Evolutionary conservation across 2,797 vertebrate genomes (phyloP).

Genomic region (Acanthis flammea): DNA sequence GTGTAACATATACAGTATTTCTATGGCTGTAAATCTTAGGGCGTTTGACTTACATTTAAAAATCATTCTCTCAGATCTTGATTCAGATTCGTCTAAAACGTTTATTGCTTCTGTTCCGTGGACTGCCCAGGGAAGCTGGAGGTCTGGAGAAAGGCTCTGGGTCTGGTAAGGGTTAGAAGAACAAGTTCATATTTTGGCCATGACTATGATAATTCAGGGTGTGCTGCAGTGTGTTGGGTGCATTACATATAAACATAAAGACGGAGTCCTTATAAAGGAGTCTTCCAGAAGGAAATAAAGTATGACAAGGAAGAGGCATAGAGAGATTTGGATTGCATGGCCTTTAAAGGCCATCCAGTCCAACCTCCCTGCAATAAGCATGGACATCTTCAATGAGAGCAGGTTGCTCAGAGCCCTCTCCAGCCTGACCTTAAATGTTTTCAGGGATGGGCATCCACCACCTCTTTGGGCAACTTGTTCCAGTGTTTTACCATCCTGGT

Average conservation of each 20-base stretch:
- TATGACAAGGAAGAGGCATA: not conserved
- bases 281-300: not conserved
- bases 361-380: not conserved
- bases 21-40: not conserved
- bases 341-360: not conserved
- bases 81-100: constrained; percentile 53
- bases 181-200: not conserved
- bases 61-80: constrained; percentile 60
- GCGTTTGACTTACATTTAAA: not conserved
- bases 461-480: not conserved
- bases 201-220: not conserved
- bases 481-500: not conserved
- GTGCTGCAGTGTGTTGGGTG: not conserved
- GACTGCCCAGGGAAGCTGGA: not conserved
- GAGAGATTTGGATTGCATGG: not conserved
- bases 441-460: not conserved
- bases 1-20: not conserved
- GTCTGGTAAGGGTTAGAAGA: constrained; percentile 48
- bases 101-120: constrained; percentile 42
- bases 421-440: not conserved
- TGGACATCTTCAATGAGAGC: not conserved
- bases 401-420: not conserved
- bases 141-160: not conserved
- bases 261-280: not conserved
- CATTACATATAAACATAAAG: accelerated